These are phyloP conservation scores for Craterocephalus amniculus DNA, from an alignment of 2,797 vertebrate genomes.

Conservation along the genomic window DNA sequence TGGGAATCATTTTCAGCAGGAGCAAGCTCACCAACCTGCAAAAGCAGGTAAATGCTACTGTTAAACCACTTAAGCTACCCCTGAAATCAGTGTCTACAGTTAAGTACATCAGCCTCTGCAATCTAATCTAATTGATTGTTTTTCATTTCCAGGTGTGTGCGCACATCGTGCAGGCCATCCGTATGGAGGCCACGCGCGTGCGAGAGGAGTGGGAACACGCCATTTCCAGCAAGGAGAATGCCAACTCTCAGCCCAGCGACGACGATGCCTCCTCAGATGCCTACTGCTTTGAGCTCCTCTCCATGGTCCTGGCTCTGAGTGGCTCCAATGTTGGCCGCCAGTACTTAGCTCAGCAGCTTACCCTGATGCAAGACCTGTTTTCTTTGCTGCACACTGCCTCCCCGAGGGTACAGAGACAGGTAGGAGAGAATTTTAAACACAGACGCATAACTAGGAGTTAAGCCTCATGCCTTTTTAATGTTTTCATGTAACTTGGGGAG, in stretches of 20 bases:
- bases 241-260: constrained; percentile 97
- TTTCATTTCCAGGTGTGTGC: constrained; percentile 88
- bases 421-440: constrained; percentile 54
- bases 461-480: background rate
- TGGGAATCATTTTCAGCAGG: constrained; percentile 99
- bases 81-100: accelerated
- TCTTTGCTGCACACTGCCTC: constrained; percentile 97
- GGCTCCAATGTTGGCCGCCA: constrained; percentile 98
- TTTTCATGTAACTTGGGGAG: background rate
- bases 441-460: background rate
- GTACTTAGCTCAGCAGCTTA: constrained; percentile 97
- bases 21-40: constrained; percentile 99
- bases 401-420: constrained; percentile 98
- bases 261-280: constrained; percentile 97
- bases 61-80: background rate
- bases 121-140: background rate
- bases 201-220: constrained; percentile 99
- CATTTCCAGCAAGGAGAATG: constrained; percentile 99
- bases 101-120: background rate
- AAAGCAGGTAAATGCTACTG: constrained; percentile 89
- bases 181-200: constrained; percentile 97
- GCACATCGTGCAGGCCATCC: constrained; percentile 98
- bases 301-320: constrained; percentile 97
- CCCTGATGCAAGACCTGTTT: constrained; percentile 97
- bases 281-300: constrained; percentile 98